A percentile compares a stretch with the other conserved stretches of the same genome.
Conservation (phyloP, 2,113 vertebrate genomes). For the Alaudala cheleensis region DNA sequence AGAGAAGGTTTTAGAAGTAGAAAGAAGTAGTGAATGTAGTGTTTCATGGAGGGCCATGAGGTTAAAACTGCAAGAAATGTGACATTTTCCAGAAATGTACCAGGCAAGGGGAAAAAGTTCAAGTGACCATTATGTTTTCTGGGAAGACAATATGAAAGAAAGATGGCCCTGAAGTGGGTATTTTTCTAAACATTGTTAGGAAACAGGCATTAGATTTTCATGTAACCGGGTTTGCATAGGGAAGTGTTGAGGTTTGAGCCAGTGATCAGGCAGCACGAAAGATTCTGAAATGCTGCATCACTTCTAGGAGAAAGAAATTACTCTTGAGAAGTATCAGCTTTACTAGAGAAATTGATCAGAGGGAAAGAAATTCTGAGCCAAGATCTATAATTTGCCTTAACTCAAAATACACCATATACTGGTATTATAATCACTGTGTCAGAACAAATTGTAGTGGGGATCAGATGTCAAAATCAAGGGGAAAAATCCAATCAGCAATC, state of each 20-base stretch:
- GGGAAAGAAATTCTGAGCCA: not conserved
- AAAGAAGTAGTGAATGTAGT: not conserved
- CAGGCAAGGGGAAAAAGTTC: not conserved
- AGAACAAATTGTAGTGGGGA: not conserved
- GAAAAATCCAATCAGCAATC: not conserved
- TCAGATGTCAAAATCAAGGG: not conserved
- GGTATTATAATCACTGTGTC: not conserved
- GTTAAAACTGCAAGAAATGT: not conserved
- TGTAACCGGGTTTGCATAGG: not conserved
- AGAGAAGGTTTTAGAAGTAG: not conserved
- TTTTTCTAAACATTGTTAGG: not conserved
- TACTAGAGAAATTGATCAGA: not conserved
- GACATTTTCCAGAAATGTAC: not conserved
- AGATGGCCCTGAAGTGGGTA: not conserved
- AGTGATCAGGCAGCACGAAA: not conserved
- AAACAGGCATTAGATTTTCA: not conserved
- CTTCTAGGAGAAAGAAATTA: not conserved
- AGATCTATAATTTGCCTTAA: not conserved
- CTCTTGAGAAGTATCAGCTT: not conserved
- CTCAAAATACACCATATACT: not conserved
- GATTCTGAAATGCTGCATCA: not conserved
- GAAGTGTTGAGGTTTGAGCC: not conserved
- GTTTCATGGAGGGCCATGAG: not conserved
- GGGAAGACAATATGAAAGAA: not conserved
- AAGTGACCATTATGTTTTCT: not conserved